Evolutionary conservation across 2,113 vertebrate genomes (phyloP), one percentile per base, ranked within the genome.

Genomic region (Indri indri): DNA sequence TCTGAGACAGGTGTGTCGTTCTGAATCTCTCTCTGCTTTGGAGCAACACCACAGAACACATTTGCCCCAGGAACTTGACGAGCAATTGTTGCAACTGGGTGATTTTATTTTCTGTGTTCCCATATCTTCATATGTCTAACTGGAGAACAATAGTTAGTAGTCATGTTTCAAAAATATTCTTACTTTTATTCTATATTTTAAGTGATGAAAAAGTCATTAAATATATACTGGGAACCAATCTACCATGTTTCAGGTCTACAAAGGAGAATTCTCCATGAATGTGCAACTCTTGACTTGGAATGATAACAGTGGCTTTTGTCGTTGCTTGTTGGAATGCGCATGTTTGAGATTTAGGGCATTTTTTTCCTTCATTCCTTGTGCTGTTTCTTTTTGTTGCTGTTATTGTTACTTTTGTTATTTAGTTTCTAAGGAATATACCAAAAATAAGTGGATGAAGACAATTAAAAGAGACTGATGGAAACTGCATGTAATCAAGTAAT

Each of bases 171-270:
- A 34, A 65, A 66, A 34, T 34, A 66, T 63, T 30, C 61, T 63
- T 27, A 30, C 11, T 1, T 63, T 17, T 2, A 1, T 22, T n/a
- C 30, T 25, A 9, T 66, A 45, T 27, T 52, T 18, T 9, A 86
- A 16, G 30, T 23, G 61, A 27, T 6, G 27, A 40, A 61, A 40
- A 37, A 9, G 16, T 76, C 7, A 50, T 50, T 37, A 40, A 32
- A 47, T 12, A 37, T 32, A 45, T 14, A 9, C 47, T 23, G 23
- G 25, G 32, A 50, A 50, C 50, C 6, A 9, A 3, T 37, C 37
- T 77, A 1, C 0, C 0, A 12, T 18, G 34, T 7, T 7, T 77
- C 3, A 5, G 14, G 80, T 47, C 10, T 12, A 16, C 13, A 45
- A 5, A 4, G 0, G 22, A 81, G 8, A 5, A n/a, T 37, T 61